phyloP scores from a whole-genome alignment of 1,140 invertebrate species.

The Holotrichia oblita region DNA sequence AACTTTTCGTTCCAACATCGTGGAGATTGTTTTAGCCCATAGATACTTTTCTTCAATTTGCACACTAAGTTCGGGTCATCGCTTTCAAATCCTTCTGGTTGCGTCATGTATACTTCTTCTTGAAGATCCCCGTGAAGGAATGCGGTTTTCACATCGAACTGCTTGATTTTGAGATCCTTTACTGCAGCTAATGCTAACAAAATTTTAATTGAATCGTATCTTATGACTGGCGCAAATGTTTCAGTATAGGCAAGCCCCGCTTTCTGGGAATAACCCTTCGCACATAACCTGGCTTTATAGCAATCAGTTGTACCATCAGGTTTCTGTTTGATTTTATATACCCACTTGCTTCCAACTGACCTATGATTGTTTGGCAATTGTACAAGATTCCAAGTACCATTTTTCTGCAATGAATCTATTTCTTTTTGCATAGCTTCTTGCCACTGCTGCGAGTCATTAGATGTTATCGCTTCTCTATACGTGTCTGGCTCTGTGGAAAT shows the following conservation, averaged over 20 bases:
- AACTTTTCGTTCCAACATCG: conserved; percentile 25
- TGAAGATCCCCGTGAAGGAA: conserved; percentile 41
- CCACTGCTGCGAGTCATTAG: conserved; percentile 46
- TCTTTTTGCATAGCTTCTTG: no score
- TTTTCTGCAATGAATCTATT: no score
- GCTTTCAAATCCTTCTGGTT: conserved; percentile 39
- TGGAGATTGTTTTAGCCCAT: conserved; percentile 26
- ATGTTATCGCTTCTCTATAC: conserved; percentile 22
- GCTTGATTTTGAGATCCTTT: conserved; percentile 33
- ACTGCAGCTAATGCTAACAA: conserved; percentile 34
- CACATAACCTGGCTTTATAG: conserved; percentile 45
- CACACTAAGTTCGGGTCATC: neutral
- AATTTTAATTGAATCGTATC: conserved; percentile 47
- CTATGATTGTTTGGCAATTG: conserved; percentile 46
- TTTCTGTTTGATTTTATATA: conserved; percentile 51
- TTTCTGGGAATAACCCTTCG: conserved; percentile 56
- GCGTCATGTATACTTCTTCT: conserved; percentile 43
- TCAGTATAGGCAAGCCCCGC: conserved; percentile 55
- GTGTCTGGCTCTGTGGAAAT: conserved; percentile 12
- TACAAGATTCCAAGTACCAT: conserved; percentile 54
- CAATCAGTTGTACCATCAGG: conserved; percentile 9
- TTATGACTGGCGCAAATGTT: conserved; percentile 50
- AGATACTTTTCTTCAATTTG: conserved; percentile 20
- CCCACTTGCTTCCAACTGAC: no score
- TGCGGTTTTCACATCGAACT: conserved; percentile 41